phyloP scores from a whole-genome alignment of 2,888 invertebrate species.

The Eledone cirrhosa region DNA sequence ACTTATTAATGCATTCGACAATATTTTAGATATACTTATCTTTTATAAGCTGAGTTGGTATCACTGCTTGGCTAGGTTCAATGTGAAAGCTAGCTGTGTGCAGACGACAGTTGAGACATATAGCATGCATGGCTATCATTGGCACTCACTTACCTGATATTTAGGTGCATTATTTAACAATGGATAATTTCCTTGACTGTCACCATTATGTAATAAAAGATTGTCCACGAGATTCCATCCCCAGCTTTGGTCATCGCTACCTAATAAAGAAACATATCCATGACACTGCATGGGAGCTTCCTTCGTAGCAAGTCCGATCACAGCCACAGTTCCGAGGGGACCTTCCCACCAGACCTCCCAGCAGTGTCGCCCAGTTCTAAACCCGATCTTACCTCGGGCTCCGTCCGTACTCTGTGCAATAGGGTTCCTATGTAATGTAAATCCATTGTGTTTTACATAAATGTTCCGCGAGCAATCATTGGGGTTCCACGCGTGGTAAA shows the following conservation, averaged over 20 bases:
- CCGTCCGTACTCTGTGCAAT: conserved; percentile 99
- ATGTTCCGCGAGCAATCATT: conserved; percentile 97
- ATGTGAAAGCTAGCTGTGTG: conserved; percentile 10
- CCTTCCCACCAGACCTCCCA: conserved; percentile 99
- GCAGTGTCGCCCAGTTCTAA: conserved; percentile 89
- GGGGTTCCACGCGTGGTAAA: conserved; percentile 95
- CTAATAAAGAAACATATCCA: conserved; percentile 93
- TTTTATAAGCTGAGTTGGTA: too few relatives aligned
- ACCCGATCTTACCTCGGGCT: conserved; percentile 82
- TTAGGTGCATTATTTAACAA: conserved; percentile 94
- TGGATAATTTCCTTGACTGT: conserved; percentile 93
- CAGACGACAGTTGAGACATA: conserved; percentile 4
- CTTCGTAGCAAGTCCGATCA: conserved; percentile 76
- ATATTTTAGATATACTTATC: too few relatives aligned
- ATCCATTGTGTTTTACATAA: conserved; percentile 95
- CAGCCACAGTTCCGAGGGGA: conserved; percentile 96
- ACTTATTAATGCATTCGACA: too few relatives aligned
- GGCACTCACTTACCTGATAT: conserved; percentile 79
- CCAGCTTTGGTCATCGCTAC: conserved; percentile 97
- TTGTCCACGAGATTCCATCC: conserved; percentile 99
- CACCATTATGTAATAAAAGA: conserved; percentile 93
- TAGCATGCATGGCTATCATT: too few relatives aligned
- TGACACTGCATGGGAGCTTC: conserved; percentile 92
- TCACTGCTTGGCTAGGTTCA: too few relatives aligned
- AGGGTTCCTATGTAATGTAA: conserved; percentile 96